These are phyloP conservation scores for Oligia latruncula DNA, from an alignment of 2,888 invertebrate species.

Conservation along the genomic window DNA sequence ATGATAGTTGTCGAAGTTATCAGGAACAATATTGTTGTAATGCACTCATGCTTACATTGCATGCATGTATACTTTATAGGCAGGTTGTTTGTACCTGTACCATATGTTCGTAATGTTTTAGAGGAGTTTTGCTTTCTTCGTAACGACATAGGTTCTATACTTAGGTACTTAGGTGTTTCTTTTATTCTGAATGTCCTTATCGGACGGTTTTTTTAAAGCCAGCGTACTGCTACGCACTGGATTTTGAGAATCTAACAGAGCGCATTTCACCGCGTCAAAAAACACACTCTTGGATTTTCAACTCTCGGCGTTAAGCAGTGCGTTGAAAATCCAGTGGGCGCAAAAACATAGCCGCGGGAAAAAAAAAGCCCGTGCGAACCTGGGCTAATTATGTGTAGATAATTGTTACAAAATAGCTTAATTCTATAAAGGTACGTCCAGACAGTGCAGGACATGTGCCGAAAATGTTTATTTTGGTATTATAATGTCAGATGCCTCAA, in stretches of 20 bases:
- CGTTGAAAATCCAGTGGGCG: too few relatives aligned
- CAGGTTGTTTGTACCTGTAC: background rate
- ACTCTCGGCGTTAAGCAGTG: too few relatives aligned
- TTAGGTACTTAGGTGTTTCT: background rate
- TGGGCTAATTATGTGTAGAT: too few relatives aligned
- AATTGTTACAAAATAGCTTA: background rate
- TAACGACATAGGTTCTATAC: background rate
- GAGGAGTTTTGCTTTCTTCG: background rate
- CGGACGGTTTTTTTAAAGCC: too few relatives aligned
- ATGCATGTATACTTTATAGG: background rate
- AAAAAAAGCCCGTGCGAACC: too few relatives aligned
- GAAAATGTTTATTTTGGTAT: background rate
- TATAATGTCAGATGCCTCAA: background rate
- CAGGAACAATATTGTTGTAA: constrained; percentile 47
- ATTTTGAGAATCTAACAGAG: too few relatives aligned
- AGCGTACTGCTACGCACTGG: too few relatives aligned
- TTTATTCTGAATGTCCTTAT: background rate
- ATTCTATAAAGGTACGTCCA: background rate
- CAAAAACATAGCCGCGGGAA: too few relatives aligned
- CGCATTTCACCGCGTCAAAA: too few relatives aligned
- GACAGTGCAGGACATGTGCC: background rate
- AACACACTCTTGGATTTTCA: too few relatives aligned
- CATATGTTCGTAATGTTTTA: background rate
- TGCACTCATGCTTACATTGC: constrained; percentile 26
- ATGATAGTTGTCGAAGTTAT: constrained; percentile 29